phyloP scores from a whole-genome alignment of 2,888 invertebrate genomes.

The Amitus sp. region DNA sequence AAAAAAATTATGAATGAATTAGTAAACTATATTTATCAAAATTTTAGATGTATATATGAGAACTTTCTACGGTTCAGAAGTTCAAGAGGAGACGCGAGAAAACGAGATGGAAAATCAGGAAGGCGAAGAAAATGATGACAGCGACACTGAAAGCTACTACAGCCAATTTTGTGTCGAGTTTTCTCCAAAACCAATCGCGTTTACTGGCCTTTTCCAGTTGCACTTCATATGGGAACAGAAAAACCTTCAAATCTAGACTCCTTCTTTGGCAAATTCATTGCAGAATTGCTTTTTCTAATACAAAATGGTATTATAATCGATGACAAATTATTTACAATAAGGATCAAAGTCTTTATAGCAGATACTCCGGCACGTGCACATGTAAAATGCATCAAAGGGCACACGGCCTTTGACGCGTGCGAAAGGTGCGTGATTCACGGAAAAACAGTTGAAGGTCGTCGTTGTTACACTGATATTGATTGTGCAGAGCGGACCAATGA shows the following conservation, averaged over 20 bases:
- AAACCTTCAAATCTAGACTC: slow-evolving; percentile 5
- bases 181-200: background rate
- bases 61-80: too few species aligned
- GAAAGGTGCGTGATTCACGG: slow-evolving; percentile 23
- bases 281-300: background rate
- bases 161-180: slow-evolving; percentile 7
- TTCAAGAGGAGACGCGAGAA: too few species aligned
- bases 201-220: slow-evolving; percentile 11
- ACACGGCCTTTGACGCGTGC: slow-evolving; percentile 24
- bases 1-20: too few species aligned
- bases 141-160: too few species aligned
- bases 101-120: too few species aligned
- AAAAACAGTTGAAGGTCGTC: background rate
- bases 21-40: too few species aligned
- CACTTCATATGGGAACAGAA: slow-evolving; percentile 5
- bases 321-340: background rate
- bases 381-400: slow-evolving; percentile 24
- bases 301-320: slow-evolving; percentile 22
- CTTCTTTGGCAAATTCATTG: background rate
- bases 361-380: slow-evolving; percentile 15
- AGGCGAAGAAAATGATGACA: too few species aligned
- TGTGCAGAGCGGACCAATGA: slow-evolving; percentile 6
- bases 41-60: too few species aligned
- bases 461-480: slow-evolving; percentile 4
- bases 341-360: slow-evolving; percentile 15